Base-by-base conservation (phyloP, 2,888 invertebrate species). In the Amblyteles armatorius region DNA sequence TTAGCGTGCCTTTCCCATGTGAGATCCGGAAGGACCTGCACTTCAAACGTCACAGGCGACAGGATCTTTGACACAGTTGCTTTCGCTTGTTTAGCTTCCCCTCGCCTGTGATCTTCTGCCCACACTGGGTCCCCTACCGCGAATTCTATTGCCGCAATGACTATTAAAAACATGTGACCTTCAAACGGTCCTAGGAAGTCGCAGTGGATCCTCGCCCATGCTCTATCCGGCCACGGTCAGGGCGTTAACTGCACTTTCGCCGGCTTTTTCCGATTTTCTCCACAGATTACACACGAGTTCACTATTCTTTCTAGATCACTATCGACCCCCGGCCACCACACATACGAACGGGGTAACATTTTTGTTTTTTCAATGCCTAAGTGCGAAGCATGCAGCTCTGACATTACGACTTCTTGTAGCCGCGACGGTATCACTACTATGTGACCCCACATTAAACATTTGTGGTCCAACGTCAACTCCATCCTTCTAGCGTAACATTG, bases 341-440 rank as follows among this genome's bases (percentile, higher is more conserved):
- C 86, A 72, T 88, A 88, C 7, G 86, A 85, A 13, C 90, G 67
- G 6, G 90, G 89, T 16, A 90, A 48, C 3, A 82, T 55, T 72
- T 91, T 90, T 87, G 89, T 90, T 55, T 87, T 89, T 2, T 86
- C 86, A 22, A 89, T 87, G 1, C 90, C 90, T 13, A 87, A 40
- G 79, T 89, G 88, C 4, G 88, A 88, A 1, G 71, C 48, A 73
- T 90, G 89, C 16, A 90, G 86, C 78, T 90, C 88, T 22, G 87
- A 11, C 36, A 36, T 13, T 13, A 91, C 72, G 16, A 78, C 67
- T 11, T 22, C 9, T 33, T 85, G 86, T 7, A 87, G 16, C 5
- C 16, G 26, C 9, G 1, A 9, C n/a, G 71, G 71, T 48, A 71
- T 7, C 3, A 71, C 22, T 19, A 71, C 48, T 7, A 52, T 44